Evolutionary conservation across 37 sponge, comb jelly and placozoan species (phyloP).

Genomic region (Mnemiopsis leidyi): DNA sequence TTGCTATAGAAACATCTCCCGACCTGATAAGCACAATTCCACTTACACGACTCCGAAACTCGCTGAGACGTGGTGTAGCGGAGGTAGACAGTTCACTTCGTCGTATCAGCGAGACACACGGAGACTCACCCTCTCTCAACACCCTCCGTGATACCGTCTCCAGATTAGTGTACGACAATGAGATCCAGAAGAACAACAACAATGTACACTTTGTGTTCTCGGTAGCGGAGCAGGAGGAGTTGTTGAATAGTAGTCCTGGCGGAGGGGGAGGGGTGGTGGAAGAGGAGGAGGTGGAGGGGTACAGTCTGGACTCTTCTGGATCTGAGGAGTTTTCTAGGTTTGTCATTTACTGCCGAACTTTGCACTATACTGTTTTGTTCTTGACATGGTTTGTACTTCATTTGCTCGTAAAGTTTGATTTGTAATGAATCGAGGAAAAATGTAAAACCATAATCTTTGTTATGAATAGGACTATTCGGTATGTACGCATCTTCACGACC

Average conservation of each 20-base stretch:
- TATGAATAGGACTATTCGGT: too few relatives aligned
- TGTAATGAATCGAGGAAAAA: too few relatives aligned
- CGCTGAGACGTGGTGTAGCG: not conserved
- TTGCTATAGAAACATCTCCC: too few relatives aligned
- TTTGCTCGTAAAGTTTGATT: too few relatives aligned
- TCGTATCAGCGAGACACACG: not conserved
- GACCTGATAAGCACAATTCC: not conserved
- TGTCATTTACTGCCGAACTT: not conserved
- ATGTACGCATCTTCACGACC: too few relatives aligned
- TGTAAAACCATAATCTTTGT: too few relatives aligned
- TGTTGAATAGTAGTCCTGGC: not conserved
- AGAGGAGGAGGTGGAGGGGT: not conserved
- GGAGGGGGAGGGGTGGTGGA: not conserved
- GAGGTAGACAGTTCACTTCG: not conserved
- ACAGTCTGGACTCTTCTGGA: not conserved
- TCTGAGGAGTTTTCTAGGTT: not conserved
- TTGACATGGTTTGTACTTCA: too few relatives aligned
- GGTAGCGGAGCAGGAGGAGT: not conserved
- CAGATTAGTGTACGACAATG: not conserved
- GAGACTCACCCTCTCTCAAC: not conserved
- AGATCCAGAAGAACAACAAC: not conserved
- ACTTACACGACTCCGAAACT: not conserved
- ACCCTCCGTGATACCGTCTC: not conserved
- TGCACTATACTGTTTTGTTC: too few relatives aligned
- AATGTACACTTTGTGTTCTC: not conserved